Evolutionary conservation across 2,113 vertebrate genomes (phyloP).

Genomic region (Mohoua ochrocephala): DNA sequence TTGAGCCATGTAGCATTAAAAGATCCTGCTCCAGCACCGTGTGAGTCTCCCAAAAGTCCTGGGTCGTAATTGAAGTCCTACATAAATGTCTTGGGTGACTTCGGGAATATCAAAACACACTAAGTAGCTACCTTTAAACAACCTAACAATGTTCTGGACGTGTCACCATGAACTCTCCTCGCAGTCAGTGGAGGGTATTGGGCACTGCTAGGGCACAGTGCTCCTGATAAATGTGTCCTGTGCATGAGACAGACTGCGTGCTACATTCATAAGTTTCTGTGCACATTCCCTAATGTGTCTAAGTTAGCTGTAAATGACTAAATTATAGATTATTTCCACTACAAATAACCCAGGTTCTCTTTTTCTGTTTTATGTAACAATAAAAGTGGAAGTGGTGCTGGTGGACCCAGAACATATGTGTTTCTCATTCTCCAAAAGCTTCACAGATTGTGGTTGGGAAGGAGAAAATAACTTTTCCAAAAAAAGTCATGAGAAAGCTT

Average conservation of each 20-base stretch:
- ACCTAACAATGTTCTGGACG: rapidly evolving
- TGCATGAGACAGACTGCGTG: not conserved
- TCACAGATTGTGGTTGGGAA: not conserved
- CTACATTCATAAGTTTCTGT: not conserved
- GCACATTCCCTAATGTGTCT: not conserved
- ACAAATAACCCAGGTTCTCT: not conserved
- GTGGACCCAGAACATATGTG: not conserved
- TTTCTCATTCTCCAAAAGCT: not conserved
- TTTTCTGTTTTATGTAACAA: not conserved
- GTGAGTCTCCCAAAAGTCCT: not conserved
- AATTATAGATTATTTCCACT: not conserved
- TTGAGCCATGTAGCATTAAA: not conserved
- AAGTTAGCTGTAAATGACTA: not conserved
- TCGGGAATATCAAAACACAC: not conserved
- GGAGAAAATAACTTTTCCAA: not conserved
- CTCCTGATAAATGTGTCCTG: not conserved
- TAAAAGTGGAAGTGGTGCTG: not conserved
- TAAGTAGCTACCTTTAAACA: not conserved
- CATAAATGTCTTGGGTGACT: not conserved
- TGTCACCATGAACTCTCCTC: not conserved
- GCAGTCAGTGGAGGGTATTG: not conserved
- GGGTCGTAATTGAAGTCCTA: not conserved
- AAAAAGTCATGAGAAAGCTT: not conserved
- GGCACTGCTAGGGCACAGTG: not conserved
- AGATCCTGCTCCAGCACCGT: not conserved